Conservation (phyloP, 1,140 invertebrate species). For the Scaptomyza graminum region DNA sequence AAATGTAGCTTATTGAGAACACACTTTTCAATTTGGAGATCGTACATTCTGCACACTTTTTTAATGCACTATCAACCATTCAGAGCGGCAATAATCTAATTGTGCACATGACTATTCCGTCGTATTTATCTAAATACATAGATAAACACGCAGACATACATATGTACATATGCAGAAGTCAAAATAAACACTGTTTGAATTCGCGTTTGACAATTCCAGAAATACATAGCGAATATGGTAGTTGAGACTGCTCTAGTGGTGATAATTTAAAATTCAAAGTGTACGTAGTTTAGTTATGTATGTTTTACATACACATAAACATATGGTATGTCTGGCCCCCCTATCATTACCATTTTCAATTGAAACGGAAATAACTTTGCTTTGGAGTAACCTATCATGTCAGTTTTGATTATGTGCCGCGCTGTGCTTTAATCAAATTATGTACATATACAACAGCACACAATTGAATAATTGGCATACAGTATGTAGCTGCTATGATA, state of each 20-base stretch:
- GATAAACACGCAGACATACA: slow-evolving; percentile 34
- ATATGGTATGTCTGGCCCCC: slow-evolving; percentile 38
- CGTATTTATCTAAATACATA: slow-evolving; percentile 35
- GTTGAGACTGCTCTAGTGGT: slow-evolving; percentile 22
- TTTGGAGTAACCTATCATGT: slow-evolving; percentile 76
- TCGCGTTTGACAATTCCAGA: slow-evolving; percentile 39
- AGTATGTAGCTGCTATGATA: slow-evolving; percentile 22
- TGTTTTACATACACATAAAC: slow-evolving; percentile 8
- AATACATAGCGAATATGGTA: not conserved
- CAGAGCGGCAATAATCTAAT: slow-evolving; percentile 63
- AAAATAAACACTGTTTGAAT: slow-evolving; percentile 64
- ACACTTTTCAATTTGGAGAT: not conserved
- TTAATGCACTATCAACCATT: slow-evolving; percentile 16
- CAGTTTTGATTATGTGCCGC: slow-evolving; percentile 75
- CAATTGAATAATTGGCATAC: slow-evolving; percentile 77
- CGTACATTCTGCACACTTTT: not conserved
- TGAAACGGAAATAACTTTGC: slow-evolving; percentile 66
- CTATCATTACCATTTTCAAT: slow-evolving; percentile 57
- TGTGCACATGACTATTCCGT: slow-evolving; percentile 59
- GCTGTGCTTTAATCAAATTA: slow-evolving; percentile 68
- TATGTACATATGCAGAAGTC: slow-evolving; percentile 31
- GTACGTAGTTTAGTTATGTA: slow-evolving; percentile 30
- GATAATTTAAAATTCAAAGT: slow-evolving; percentile 45
- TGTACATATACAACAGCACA: slow-evolving; percentile 54
- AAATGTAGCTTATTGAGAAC: not conserved